Conservation (phyloP, 2,888 invertebrate species). For the Cataglyphis rosenhaueri region DNA sequence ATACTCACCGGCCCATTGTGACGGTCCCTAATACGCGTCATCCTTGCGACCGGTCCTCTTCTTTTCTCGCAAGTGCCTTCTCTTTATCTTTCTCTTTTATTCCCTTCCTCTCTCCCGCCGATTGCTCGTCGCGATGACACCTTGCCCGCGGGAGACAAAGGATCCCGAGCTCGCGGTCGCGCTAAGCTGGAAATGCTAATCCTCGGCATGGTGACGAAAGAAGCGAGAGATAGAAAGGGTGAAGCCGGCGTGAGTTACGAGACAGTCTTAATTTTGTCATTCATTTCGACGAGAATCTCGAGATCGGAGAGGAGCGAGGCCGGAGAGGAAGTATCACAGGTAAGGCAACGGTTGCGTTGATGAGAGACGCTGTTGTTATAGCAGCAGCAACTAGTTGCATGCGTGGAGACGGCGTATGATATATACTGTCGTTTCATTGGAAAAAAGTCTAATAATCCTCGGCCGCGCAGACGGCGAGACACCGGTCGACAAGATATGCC, state of each 20-base stretch:
- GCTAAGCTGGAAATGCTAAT: slow-evolving; percentile 78
- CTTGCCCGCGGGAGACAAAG: slow-evolving; percentile 75
- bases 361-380: slow-evolving; percentile 32
- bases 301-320: slow-evolving; percentile 26
- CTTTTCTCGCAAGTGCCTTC: slow-evolving; percentile 30
- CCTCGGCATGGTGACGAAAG: slow-evolving; percentile 61
- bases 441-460: slow-evolving; percentile 72
- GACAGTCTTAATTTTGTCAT: slow-evolving; percentile 75
- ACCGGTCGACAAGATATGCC: slow-evolving; percentile 65
- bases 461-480: slow-evolving; percentile 58
- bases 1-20: slow-evolving; percentile 79
- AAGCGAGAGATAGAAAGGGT: slow-evolving; percentile 52
- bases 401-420: slow-evolving; percentile 58
- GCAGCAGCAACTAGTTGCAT: slow-evolving; percentile 14
- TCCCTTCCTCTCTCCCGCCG: slow-evolving; percentile 40
- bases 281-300: slow-evolving; percentile 60
- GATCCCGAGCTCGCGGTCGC: slow-evolving; percentile 71
- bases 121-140: slow-evolving; percentile 73
- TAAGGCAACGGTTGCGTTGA: slow-evolving; percentile 60
- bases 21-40: slow-evolving; percentile 78
- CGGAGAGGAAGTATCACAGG: slow-evolving; percentile 41
- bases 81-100: slow-evolving; percentile 15
- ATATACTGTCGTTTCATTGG: slow-evolving; percentile 62
- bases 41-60: slow-evolving; percentile 71
- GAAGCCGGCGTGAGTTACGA: slow-evolving; percentile 65